Percentiles rank a stretch among this genome's conserved stretches.
phyloP scores from a whole-genome alignment of 1,140 invertebrate species.

The Bombus waltoni region DNA sequence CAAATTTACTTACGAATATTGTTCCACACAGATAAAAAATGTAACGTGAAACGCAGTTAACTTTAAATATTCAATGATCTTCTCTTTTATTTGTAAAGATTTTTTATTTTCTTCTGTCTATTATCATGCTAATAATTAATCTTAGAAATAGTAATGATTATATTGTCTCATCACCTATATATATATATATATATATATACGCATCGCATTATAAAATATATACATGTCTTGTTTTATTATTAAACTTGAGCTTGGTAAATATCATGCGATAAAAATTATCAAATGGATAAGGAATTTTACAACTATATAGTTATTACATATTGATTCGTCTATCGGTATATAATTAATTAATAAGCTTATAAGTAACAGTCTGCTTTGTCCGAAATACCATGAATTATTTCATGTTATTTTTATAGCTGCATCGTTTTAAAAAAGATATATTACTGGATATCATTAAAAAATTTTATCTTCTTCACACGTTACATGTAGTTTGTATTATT shows the following conservation, averaged over 20 bases:
- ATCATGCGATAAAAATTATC: not conserved
- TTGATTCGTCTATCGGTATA: not conserved
- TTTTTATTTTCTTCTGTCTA: not conserved
- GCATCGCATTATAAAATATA: not conserved
- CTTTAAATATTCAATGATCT: not conserved
- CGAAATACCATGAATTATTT: not conserved
- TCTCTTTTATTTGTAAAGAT: not conserved
- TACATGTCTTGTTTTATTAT: not conserved
- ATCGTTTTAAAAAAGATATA: not conserved
- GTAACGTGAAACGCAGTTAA: not conserved
- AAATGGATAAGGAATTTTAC: not conserved
- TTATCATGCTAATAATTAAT: not conserved
- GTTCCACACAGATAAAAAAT: not conserved
- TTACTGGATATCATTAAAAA: not conserved
- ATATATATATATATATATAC: not conserved
- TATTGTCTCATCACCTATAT: not conserved
- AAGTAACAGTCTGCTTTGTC: not conserved
- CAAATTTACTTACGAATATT: not conserved
- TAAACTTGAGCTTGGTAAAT: not conserved
- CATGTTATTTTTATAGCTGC: not conserved
- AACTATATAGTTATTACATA: not conserved
- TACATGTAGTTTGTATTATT: not conserved
- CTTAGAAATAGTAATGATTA: not conserved
- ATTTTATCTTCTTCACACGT: not conserved
- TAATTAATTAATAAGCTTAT: not conserved